Base-by-base conservation (phyloP, 2,888 invertebrate genomes). In the Nymphalis c-album region DNA sequence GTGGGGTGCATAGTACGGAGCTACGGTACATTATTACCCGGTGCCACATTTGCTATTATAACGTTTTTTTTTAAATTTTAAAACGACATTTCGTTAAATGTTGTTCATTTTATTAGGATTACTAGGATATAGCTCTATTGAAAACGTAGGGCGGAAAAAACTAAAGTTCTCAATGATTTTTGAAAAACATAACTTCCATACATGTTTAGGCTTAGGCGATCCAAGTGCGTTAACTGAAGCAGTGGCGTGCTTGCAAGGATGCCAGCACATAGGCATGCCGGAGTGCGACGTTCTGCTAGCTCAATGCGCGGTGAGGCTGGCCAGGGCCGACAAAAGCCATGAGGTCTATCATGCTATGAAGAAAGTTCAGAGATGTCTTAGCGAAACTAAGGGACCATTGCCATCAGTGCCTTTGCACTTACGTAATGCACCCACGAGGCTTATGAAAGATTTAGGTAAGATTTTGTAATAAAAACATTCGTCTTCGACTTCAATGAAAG, bases 221-320 rank as follows among this genome's bases (percentile, higher is more conserved):
- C 94, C 94, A 0, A 91, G 85, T 72, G 95, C 95, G 0, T 73
- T 96, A 53, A 93, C 92, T 46, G 90, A 95, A 76, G 95, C 97
- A 0, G 94, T 96, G 5, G 93, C 96, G 7, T 95, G 96, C 47
- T 94, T 96, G 90, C 95, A 96, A 75, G 96, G 95, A 1, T 96
- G 96, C 78, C 96, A 96, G 81, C 91, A 95, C 71, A 88, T 97
- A 50, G 97, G 97, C 10, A 95, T 95, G 96, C 97, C 97, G 0
- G 97, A 97, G 78, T 95, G 95, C 77, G 95, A 96, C 81, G 95
- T 96, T 16, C 85, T 96, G 63, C 84, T 97, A 35, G 96, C 95
- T 17, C 96, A 97, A 79, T 96, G 96, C 79, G 95, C 95, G 3
- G 95, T 95, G 61, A 94, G 97, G 79, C 87, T 97, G 60, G 96